Evolutionary conservation across 2,113 vertebrate species (phyloP), one percentile per base, ranked within the genome.

Genomic region (Sturnus vulgaris): DNA sequence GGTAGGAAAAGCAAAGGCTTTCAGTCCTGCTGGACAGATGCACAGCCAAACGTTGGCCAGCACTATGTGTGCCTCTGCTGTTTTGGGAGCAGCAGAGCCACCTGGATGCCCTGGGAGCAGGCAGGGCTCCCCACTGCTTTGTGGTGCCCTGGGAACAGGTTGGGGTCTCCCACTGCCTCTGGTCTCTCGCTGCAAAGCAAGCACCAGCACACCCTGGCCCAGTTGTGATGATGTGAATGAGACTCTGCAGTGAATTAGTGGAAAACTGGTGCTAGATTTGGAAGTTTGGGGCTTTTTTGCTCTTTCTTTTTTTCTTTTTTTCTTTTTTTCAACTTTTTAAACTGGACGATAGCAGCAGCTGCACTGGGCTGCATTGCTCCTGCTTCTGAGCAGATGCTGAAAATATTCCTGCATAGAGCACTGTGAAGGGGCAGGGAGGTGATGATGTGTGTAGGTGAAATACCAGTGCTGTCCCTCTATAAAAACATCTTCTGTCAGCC

Each of bases 1-100:
- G 80, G 79, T 61, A 78, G 68, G 72, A 86, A 86, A 96, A 88
- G 60, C 68, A 93, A 52, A 88, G 28, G 47, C 64, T 80, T 73
- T 88, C 27, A 49, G 77, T 77, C n/a, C n/a, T 90, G 56, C 60
- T 78, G 71, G 59, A 80, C 33, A 80, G 39, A 79, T 59, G 68
- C 78, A 55, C 9, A 35, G 52, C 59, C 50, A 47, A 88, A 52
- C 0, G 1, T 4, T 90, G 75, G 28, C 73, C 37, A 37, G 49
- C 18, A 47, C 35, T 2, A 0, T 20, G 33, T 57, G 18, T 66
- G 39, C 25, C 31, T 78, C 49, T n/a, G 53, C 12, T 1, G 11
- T 46, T 78, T 50, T 55, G 25, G 63, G 47, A 75, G 28, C 53
- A 61, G 59, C 6, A 2, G 37, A 52, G n/a, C 33, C 15, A 15